These are phyloP conservation scores for Harlomillsia oculata DNA, from an alignment of 1,140 invertebrate species.

Conservation along the genomic window DNA sequence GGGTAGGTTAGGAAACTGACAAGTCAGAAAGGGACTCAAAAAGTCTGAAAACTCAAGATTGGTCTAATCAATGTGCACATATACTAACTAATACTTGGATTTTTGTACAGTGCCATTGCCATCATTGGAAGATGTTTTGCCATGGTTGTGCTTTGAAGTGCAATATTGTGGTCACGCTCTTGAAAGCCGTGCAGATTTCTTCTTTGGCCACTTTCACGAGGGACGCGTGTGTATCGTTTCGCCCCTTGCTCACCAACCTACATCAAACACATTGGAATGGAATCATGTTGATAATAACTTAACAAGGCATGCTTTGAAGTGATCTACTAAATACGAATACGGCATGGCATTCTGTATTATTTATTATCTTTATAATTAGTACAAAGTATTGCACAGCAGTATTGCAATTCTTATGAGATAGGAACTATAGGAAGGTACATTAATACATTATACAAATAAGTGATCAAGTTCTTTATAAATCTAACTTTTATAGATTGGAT, in stretches of 20 bases:
- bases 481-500: too few species aligned
- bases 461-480: too few species aligned
- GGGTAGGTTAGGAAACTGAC: too few species aligned
- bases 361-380: neutral
- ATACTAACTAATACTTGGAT: neutral
- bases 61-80: too few species aligned
- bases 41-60: too few species aligned
- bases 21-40: neutral
- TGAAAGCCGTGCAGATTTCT: slow-evolving; percentile 11
- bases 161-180: slow-evolving; percentile 14
- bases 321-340: neutral
- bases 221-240: slow-evolving; percentile 13
- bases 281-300: slow-evolving; percentile 4
- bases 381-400: too few species aligned
- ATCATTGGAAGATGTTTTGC: neutral
- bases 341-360: neutral
- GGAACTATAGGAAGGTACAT: too few species aligned
- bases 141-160: neutral
- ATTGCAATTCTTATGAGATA: too few species aligned
- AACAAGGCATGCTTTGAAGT: neutral
- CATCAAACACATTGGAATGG: neutral
- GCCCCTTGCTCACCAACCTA: neutral
- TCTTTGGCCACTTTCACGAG: slow-evolving; percentile 10
- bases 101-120: neutral
- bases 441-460: too few species aligned